Evolutionary conservation across 2,113 vertebrate genomes (phyloP).

Genomic region (Chloroceryle aenea): DNA sequence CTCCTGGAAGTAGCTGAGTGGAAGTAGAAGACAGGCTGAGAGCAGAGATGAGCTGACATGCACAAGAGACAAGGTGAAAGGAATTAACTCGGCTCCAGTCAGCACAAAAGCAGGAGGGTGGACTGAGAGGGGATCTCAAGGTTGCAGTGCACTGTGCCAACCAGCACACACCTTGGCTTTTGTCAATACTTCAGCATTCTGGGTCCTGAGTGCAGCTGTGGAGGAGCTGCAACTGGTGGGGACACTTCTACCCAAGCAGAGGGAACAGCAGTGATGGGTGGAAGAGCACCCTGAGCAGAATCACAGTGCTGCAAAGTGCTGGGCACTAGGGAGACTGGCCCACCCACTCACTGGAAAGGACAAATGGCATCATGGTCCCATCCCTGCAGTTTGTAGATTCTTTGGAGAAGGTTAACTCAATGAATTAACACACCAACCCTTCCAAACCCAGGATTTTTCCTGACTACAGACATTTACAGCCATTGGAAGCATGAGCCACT

Average conservation of each 20-base stretch:
- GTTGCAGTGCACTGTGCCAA: accelerated
- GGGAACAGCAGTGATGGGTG: neutral
- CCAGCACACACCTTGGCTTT: neutral
- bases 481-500: neutral
- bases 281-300: neutral
- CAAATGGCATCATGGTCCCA: neutral
- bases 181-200: neutral
- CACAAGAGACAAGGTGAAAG: neutral
- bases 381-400: neutral
- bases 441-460: neutral
- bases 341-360: neutral
- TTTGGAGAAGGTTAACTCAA: neutral
- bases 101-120: neutral
- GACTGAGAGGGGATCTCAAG: neutral
- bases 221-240: neutral
- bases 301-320: neutral
- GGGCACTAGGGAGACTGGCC: neutral
- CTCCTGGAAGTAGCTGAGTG: neutral
- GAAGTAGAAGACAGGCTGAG: neutral
- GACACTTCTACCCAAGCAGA: neutral
- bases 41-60: neutral
- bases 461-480: neutral
- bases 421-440: neutral
- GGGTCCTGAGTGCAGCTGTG: accelerated
- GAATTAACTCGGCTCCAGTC: neutral